Conservation (phyloP, 1,140 invertebrate genomes). For the Aphelenchoides besseyi region DNA sequence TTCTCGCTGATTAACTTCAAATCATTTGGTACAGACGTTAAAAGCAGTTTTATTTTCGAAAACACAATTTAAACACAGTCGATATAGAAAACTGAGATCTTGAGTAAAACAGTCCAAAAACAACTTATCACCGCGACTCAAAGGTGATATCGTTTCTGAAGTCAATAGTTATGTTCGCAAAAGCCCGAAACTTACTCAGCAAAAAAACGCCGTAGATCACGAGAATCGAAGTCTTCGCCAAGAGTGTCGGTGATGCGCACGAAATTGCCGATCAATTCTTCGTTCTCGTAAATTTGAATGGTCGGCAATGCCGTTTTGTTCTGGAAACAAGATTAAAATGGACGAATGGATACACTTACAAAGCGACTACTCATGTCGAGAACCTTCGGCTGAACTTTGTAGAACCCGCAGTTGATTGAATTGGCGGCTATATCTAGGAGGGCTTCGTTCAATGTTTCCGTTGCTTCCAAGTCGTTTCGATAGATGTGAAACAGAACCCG, state of each 20-base stretch:
- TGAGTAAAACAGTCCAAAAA: neutral
- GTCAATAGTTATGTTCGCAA: neutral
- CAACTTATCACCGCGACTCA: neutral
- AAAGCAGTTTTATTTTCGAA: too few species aligned
- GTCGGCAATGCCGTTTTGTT: constrained; percentile 83
- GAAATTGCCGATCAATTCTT: constrained; percentile 87
- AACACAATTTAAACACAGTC: neutral
- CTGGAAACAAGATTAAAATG: constrained; percentile 55
- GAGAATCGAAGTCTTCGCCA: constrained; percentile 82
- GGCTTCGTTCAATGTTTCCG: constrained; percentile 36
- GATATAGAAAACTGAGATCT: neutral
- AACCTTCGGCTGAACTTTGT: constrained; percentile 40
- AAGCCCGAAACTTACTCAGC: constrained; percentile 3
- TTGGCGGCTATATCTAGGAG: constrained; percentile 36
- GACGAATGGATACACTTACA: constrained; percentile 32
- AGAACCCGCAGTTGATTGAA: constrained; percentile 29
- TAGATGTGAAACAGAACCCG: constrained; percentile 41
- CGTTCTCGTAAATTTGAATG: constrained; percentile 82
- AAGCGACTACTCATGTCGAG: constrained; percentile 36
- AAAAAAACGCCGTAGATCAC: constrained; percentile 70
- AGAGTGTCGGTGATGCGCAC: constrained; percentile 79
- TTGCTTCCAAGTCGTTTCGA: constrained; percentile 37
- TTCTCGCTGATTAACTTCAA: too few species aligned
- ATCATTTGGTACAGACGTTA: too few species aligned
- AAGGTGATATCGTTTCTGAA: constrained; percentile 4